These are phyloP conservation scores for Dendronephthya gigantea DNA, from an alignment of 64 coral and sea anemone species.

Conservation along the genomic window DNA sequence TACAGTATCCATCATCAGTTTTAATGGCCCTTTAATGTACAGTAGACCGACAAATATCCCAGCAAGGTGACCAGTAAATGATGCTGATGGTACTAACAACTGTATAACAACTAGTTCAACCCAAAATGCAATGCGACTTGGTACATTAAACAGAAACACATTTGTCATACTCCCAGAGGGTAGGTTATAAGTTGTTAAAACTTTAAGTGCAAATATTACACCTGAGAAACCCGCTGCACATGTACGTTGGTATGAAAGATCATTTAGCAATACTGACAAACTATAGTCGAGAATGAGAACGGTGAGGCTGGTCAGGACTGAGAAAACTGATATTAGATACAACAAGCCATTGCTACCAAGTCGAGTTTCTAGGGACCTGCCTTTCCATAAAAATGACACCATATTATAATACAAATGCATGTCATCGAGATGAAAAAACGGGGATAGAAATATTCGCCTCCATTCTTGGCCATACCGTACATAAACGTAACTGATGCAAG, in stretches of 20 bases:
- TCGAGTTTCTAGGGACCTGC: slow-evolving; percentile 55
- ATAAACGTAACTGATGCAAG: slow-evolving; percentile 79
- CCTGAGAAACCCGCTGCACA: slow-evolving; percentile 95
- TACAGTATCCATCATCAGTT: slow-evolving; percentile 54
- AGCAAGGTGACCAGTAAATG: slow-evolving; percentile 92
- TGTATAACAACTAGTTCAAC: slow-evolving; percentile 80
- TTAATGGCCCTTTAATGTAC: slow-evolving; percentile 86
- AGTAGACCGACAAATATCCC: slow-evolving; percentile 80
- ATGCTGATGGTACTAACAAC: slow-evolving; percentile 63
- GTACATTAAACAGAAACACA: slow-evolving; percentile 82
- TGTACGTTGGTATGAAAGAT: slow-evolving; percentile 64
- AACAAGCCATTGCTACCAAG: slow-evolving; percentile 65
- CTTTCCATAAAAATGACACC: slow-evolving; percentile 97
- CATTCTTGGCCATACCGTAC: slow-evolving; percentile 86
- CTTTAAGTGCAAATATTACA: slow-evolving; percentile 89
- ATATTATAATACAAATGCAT: slow-evolving; percentile 98
- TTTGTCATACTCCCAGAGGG: slow-evolving; percentile 61
- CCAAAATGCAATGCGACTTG: slow-evolving; percentile 79
- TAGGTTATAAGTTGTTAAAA: slow-evolving; percentile 86
- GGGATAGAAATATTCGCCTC: slow-evolving; percentile 62
- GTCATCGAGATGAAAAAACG: slow-evolving; percentile 87
- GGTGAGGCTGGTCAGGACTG: slow-evolving; percentile 51
- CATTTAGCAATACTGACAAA: slow-evolving; percentile 49
- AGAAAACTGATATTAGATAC: slow-evolving; percentile 60
- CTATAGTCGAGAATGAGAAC: slow-evolving; percentile 66